A percentile compares a stretch with the other conserved stretches of the same genome.
phyloP scores from a whole-genome alignment of 1,140 invertebrate genomes.

The Leptestheria dahalacensis region DNA sequence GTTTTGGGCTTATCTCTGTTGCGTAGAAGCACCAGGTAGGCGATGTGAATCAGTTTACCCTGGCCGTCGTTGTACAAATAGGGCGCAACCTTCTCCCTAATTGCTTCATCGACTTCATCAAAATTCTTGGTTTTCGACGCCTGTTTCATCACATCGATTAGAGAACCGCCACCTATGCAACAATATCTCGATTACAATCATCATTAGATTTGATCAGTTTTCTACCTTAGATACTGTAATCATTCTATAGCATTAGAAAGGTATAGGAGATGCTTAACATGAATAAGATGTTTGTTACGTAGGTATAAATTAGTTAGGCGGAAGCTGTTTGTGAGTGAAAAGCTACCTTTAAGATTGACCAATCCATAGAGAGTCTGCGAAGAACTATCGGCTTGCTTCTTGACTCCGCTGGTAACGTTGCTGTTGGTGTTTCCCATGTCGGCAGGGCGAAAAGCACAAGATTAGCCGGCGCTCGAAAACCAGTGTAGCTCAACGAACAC shows the following conservation, averaged over 20 bases:
- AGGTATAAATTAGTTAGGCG: neutral
- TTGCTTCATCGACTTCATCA: constrained; percentile 73
- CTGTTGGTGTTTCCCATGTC: constrained; percentile 82
- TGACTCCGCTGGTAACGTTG: constrained; percentile 78
- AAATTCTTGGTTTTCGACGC: constrained; percentile 75
- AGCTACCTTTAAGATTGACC: constrained; percentile 65
- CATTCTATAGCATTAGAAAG: no score
- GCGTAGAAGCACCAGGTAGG: constrained; percentile 65
- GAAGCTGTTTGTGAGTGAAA: neutral
- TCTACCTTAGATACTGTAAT: no score
- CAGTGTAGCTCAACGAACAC: no score
- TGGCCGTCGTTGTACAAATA: constrained; percentile 86
- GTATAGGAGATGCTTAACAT: neutral
- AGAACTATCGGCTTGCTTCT: constrained; percentile 65
- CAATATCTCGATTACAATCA: neutral
- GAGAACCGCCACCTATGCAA: constrained; percentile 59
- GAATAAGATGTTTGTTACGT: neutral
- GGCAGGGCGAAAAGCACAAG: no score
- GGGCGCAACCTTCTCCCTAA: constrained; percentile 75
- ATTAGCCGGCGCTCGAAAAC: no score
- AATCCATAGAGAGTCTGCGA: constrained; percentile 62
- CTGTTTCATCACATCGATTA: constrained; percentile 87
- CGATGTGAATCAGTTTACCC: constrained; percentile 73
- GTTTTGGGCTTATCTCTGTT: constrained; percentile 70
- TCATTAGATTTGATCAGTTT: no score